A percentile compares a stretch with the other conserved stretches of the same genome.
These are phyloP conservation scores for Julus scandinavius DNA, from an alignment of 2,888 invertebrate genomes.

Conservation along the genomic window DNA sequence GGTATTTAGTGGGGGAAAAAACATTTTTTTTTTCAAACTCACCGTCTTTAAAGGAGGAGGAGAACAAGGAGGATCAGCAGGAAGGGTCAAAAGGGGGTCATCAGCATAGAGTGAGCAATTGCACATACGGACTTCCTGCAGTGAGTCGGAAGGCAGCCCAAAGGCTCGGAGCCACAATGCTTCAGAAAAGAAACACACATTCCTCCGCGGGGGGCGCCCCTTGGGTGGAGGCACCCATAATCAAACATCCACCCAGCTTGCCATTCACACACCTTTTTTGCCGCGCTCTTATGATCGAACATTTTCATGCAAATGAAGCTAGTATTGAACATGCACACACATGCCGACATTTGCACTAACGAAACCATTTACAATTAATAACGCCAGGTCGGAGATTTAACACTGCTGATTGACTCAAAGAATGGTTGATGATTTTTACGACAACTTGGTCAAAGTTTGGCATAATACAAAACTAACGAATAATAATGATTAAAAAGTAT, in stretches of 20 bases:
- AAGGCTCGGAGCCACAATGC: conserved; percentile 8
- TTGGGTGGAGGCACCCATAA: conserved; percentile 18
- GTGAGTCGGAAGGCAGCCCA: conserved; percentile 34
- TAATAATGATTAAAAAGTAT: no score
- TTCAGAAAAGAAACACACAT: conserved; percentile 37
- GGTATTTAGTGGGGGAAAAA: not conserved
- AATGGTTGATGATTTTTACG: not conserved
- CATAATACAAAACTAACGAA: not conserved
- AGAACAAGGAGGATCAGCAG: conserved; percentile 38
- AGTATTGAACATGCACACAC: not conserved
- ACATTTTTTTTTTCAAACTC: not conserved
- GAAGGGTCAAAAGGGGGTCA: conserved; percentile 30
- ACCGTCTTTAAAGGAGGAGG: conserved; percentile 28
- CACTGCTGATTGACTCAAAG: not conserved
- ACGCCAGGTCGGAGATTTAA: not conserved
- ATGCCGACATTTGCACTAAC: not conserved
- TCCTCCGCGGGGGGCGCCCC: conserved; percentile 28
- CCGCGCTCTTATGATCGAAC: not conserved
- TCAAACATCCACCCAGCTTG: not conserved
- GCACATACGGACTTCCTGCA: conserved; percentile 28
- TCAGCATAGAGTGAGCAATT: conserved; percentile 31
- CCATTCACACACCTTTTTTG: conserved; percentile 6
- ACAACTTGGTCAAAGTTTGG: not conserved
- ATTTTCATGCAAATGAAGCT: not conserved
- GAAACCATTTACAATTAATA: not conserved